Evolutionary conservation across 2,888 invertebrate genomes (phyloP), one percentile per base, ranked within the genome.

Genomic region (Troides aeacus): DNA sequence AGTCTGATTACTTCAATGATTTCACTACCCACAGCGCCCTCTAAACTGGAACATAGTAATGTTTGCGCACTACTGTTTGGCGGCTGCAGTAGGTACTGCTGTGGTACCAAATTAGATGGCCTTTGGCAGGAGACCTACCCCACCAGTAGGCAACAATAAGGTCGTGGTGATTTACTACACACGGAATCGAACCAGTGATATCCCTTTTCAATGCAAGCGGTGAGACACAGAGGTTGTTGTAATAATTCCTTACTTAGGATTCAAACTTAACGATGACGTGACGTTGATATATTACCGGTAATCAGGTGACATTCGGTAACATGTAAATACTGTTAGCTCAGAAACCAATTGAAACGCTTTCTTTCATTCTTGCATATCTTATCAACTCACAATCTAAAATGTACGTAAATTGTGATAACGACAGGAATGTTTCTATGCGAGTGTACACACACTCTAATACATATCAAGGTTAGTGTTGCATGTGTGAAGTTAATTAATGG

Each of bases 401-500:
- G 57, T 64, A 62, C 24, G 62, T 66, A 8, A 58, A 30, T 53
- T 50, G 21, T 53, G 62, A 67, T 62, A 67, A 67, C 15, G 53
- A 36, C 10, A 24, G 58, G 46, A 68, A 50, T 56, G 36, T 62
- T 62, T 57, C 12, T 24, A 39, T 3, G 23, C 21, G 39, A 42
- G 63, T 60, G 63, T 64, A n/a, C n/a, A 8, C 42, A 23, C 42
- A n/a, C 63, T 50, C 21, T 68, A 21, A 18, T 15, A 21, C 21
- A 46, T 58, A 50, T 63, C 68, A 68, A 68, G 68, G 68, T 63
- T 62, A 23, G 8, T 12, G 12, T 50, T 50, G n/a, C 39, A 36
- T 59, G 46, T 60, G 68, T 68, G 30, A 2, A 62, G 12, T 64
- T 60, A 17, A 21, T 18, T 60, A 21, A 58, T 58, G 24, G 3